Conservation (phyloP, 2,888 invertebrate species). For the Eristalis intricaria region DNA sequence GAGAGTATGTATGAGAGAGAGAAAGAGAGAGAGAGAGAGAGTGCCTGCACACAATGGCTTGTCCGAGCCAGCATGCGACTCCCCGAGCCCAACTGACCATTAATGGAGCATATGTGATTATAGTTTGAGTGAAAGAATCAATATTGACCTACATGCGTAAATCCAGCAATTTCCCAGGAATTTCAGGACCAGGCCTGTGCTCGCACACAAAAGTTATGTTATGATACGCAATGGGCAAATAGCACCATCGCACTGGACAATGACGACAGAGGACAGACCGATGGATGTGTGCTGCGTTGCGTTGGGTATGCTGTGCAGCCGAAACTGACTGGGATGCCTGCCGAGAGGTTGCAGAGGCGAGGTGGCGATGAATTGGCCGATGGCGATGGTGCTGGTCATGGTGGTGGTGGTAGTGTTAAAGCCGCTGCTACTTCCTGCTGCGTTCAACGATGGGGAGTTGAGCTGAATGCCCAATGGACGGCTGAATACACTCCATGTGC, state of each 20-base stretch:
- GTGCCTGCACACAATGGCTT: not conserved
- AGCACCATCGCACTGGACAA: constrained; percentile 35
- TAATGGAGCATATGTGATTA: constrained; percentile 73
- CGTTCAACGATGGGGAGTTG: constrained; percentile 28
- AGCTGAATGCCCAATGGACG: not conserved
- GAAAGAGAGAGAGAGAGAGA: not conserved
- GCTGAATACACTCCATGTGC: too few relatives aligned
- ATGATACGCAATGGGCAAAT: constrained; percentile 69
- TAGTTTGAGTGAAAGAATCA: constrained; percentile 72
- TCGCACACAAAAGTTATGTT: constrained; percentile 65
- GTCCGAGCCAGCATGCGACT: constrained; percentile 5
- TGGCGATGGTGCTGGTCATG: constrained; percentile 21
- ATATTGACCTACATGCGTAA: constrained; percentile 73
- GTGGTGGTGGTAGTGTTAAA: constrained; percentile 15
- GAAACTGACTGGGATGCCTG: constrained; percentile 16
- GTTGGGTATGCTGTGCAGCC: constrained; percentile 25
- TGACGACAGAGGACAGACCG: not conserved
- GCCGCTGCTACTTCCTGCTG: constrained; percentile 18
- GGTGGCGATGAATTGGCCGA: constrained; percentile 50
- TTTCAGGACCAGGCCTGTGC: constrained; percentile 57
- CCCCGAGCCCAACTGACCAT: constrained; percentile 60
- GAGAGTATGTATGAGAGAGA: not conserved
- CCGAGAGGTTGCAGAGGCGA: constrained; percentile 3
- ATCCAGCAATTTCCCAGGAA: constrained; percentile 71
- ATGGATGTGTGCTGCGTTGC: constrained; percentile 23